phyloP scores from a whole-genome alignment of 2,888 invertebrate species.

The Lasiommata megera region DNA sequence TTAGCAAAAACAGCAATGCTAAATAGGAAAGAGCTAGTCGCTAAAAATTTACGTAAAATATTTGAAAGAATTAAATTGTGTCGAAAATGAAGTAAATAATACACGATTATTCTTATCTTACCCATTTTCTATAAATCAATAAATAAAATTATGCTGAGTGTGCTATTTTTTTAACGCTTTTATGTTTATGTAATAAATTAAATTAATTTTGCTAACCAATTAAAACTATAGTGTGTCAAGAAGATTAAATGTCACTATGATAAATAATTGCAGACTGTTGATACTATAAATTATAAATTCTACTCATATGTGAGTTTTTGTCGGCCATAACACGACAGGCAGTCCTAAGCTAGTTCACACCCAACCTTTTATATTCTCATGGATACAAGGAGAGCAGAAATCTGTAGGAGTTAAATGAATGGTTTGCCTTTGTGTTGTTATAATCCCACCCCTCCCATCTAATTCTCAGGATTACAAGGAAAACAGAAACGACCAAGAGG shows the following conservation, averaged over 20 bases:
- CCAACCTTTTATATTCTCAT: background rate
- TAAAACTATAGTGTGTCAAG: background rate
- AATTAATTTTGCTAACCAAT: background rate
- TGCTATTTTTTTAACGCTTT: too few relatives aligned
- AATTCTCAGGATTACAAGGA: conserved; percentile 4
- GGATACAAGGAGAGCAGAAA: conserved; percentile 13
- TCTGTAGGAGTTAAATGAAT: background rate
- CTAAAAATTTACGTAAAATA: too few relatives aligned
- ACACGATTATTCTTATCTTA: too few relatives aligned
- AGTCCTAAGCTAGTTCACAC: background rate
- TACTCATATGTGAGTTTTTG: background rate
- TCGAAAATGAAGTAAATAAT: too few relatives aligned
- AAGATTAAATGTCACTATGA: background rate
- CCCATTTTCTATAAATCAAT: too few relatives aligned
- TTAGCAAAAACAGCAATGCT: too few relatives aligned
- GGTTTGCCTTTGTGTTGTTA: background rate
- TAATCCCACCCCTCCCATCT: background rate
- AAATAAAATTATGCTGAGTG: too few relatives aligned
- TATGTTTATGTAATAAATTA: background rate
- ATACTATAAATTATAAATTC: background rate
- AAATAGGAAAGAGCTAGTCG: too few relatives aligned
- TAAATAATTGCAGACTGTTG: background rate
- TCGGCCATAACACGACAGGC: background rate
- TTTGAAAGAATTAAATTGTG: too few relatives aligned
- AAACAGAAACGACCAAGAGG: background rate